phyloP scores from a whole-genome alignment of 2,113 vertebrate genomes.

The Steatornis caripensis region DNA sequence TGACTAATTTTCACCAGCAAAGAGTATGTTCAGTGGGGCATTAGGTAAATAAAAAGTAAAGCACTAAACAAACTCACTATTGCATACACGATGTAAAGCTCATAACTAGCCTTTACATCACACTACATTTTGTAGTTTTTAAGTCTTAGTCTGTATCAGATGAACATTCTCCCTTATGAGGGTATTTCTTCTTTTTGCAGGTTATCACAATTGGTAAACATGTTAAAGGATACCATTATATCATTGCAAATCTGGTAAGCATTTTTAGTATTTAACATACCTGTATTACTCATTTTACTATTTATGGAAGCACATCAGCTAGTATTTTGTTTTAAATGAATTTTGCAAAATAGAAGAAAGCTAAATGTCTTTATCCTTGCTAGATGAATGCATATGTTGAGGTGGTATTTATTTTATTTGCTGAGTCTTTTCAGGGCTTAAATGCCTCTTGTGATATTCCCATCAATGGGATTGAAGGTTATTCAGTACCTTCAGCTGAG shows the following conservation, averaged over 20 bases:
- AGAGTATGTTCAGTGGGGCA: neutral
- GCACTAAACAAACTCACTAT: neutral
- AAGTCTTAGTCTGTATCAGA: neutral
- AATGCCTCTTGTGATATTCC: neutral
- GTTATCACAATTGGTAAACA: slow-evolving; percentile 98
- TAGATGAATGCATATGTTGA: neutral
- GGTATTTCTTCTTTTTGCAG: slow-evolving; percentile 66
- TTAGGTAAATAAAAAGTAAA: neutral
- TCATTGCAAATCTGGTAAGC: slow-evolving; percentile 97
- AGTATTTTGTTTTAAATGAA: neutral
- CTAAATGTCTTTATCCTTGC: neutral
- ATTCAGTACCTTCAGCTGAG: neutral
- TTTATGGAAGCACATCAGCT: neutral
- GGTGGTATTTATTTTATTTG: neutral
- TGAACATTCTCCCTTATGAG: neutral
- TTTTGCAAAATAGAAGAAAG: neutral
- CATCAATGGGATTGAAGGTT: neutral
- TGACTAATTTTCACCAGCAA: neutral
- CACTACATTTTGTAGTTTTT: neutral
- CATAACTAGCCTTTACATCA: neutral
- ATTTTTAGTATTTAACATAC: neutral
- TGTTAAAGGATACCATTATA: slow-evolving; percentile 98
- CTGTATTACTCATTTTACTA: neutral
- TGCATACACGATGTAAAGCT: neutral
- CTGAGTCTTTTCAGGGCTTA: neutral